Base-by-base conservation (phyloP, 1,140 invertebrate species). In the Micrasema longulum region DNA sequence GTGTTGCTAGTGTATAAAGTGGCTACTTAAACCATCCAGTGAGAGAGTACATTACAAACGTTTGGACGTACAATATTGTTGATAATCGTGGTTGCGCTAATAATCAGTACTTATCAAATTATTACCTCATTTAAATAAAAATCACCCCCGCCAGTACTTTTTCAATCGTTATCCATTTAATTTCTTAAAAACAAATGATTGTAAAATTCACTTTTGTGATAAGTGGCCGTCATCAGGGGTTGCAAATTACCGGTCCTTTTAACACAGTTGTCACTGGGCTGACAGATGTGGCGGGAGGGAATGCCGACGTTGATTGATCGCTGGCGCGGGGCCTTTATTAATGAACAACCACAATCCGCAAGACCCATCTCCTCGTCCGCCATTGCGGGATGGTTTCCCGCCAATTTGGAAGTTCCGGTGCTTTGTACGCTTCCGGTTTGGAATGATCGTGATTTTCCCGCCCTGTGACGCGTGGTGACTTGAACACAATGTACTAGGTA, bases 221-320 rank as follows among this genome's bases (percentile, higher is more conserved):
- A n/a, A n/a, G n/a, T n/a, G n/a, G n/a, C 36, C 26, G 26, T 22
- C 31, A 18, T 53, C 48, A 52, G 47, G 36, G 50, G 47, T 36
- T 20, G 50, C 23, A 50, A 55, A 53, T 43, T 57, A 43, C 20
- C 22, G 41, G 55, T 16, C 41, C 41, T 62, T 55, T 62, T 62
- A 70, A 71, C 69, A 65, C 23, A 71, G 60, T 71, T 71, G 69
- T 71, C 55, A 70, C 55, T 48, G 47, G 1, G 31, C 22, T 65
- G 69, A 71, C 69, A 65, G 57, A 64, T 65, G 69, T 50, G 69
- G 69, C 69, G 43, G 62, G 69, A 38, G 48, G 60, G 18, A 62
- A 62, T 18, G 18, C 45, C 52, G 70, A 67, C 70, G 64, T 45
- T 72, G 62, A 72, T 67, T 55, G 70, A 72, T 72, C 70, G 63